These are phyloP conservation scores for Epirrhoe alternata DNA, from an alignment of 2,888 invertebrate genomes.

Conservation along the genomic window DNA sequence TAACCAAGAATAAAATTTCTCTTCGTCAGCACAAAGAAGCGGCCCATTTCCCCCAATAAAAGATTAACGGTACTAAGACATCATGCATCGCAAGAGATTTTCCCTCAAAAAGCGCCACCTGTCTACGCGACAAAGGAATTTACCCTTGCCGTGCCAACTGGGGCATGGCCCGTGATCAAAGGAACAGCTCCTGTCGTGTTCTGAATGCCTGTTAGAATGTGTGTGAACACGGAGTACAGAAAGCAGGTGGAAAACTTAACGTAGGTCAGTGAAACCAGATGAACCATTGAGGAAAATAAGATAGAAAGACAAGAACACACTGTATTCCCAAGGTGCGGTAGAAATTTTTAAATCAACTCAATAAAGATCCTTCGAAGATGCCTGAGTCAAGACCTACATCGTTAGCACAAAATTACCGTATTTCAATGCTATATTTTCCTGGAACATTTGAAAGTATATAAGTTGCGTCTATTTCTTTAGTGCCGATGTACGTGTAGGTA, in stretches of 20 bases:
- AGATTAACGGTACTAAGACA: slow-evolving; percentile 25
- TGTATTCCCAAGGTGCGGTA: no score
- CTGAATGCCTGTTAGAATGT: slow-evolving; percentile 61
- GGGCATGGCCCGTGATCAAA: slow-evolving; percentile 64
- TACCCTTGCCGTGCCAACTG: slow-evolving; percentile 62
- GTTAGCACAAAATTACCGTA: no score
- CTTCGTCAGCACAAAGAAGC: slow-evolving; percentile 10
- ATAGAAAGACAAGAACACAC: no score
- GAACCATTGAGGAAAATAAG: background rate
- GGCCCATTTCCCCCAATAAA: slow-evolving; percentile 17
- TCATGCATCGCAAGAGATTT: slow-evolving; percentile 35
- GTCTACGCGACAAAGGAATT: slow-evolving; percentile 57
- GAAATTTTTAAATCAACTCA: no score
- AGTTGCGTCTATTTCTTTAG: background rate
- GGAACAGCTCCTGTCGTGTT: slow-evolving; percentile 62
- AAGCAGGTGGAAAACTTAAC: slow-evolving; percentile 4
- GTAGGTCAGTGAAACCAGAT: background rate
- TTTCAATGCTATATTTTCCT: no score
- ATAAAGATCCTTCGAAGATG: no score
- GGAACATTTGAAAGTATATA: no score
- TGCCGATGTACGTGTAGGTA: background rate
- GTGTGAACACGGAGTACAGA: slow-evolving; percentile 39
- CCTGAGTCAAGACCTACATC: no score
- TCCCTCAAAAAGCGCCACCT: slow-evolving; percentile 44
- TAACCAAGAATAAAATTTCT: background rate